These are phyloP conservation scores for Epinotia ramella DNA, from an alignment of 2,888 invertebrate species.

Conservation along the genomic window DNA sequence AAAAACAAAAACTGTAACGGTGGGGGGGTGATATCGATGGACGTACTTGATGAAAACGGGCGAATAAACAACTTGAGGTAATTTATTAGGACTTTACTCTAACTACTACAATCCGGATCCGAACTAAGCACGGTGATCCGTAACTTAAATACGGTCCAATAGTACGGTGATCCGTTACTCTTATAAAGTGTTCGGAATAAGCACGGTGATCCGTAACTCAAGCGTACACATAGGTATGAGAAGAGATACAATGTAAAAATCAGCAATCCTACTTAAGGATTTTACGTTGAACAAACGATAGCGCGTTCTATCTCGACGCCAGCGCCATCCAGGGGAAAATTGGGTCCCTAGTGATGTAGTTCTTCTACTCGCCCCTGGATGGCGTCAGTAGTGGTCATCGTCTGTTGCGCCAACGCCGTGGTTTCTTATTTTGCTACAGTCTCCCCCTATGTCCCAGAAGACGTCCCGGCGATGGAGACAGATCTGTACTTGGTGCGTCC, in stretches of 20 bases:
- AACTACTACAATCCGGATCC: neutral
- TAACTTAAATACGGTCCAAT: neutral
- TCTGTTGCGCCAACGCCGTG: too few species aligned
- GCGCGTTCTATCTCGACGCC: slow-evolving; percentile 7
- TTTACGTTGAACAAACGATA: neutral
- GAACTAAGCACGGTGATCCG: neutral
- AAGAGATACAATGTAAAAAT: neutral
- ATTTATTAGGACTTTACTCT: too few species aligned
- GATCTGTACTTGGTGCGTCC: too few species aligned
- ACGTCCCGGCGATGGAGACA: too few species aligned
- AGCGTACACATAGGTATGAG: neutral
- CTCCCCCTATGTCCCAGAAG: too few species aligned
- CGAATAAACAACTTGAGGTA: neutral
- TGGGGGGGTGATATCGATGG: neutral
- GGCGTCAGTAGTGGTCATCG: too few species aligned
- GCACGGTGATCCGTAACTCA: too few species aligned
- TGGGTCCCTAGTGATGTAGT: too few species aligned
- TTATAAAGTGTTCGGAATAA: too few species aligned
- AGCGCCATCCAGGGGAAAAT: slow-evolving; percentile 18
- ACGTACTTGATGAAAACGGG: neutral
- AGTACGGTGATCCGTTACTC: too few species aligned
- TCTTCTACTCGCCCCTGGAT: too few species aligned
- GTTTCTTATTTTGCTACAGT: too few species aligned
- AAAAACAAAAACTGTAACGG: neutral
- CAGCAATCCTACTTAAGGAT: neutral